phyloP scores from a whole-genome alignment of 1,140 invertebrate species.

The Drosophila lacteicornis region DNA sequence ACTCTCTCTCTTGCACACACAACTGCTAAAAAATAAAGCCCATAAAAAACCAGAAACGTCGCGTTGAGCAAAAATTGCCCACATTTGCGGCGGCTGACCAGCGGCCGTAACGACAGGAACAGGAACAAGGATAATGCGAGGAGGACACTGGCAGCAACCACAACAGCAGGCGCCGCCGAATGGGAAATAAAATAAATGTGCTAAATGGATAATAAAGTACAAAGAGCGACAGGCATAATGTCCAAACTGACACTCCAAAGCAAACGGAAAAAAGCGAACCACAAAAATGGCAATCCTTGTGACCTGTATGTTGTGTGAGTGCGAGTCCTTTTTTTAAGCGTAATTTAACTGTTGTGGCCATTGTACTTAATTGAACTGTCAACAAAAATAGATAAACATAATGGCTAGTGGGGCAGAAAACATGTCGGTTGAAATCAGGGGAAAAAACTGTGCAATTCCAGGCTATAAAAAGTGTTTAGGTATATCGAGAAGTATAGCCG shows the following conservation, averaged over 20 bases:
- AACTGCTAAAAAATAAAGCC: conserved; percentile 81
- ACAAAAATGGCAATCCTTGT: conserved; percentile 37
- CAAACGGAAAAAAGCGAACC: conserved; percentile 32
- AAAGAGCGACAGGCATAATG: conserved; percentile 78
- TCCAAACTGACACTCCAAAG: conserved; percentile 61
- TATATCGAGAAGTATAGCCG: neutral
- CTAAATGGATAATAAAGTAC: conserved; percentile 83
- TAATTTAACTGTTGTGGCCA: conserved; percentile 78
- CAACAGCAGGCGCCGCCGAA: conserved; percentile 37
- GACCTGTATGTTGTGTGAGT: conserved; percentile 1
- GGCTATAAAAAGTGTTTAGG: neutral
- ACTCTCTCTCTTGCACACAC: conserved; percentile 37
- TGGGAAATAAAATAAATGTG: conserved; percentile 80
- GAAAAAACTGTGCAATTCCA: conserved; percentile 13
- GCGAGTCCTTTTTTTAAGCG: conserved; percentile 69
- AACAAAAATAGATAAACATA: conserved; percentile 77
- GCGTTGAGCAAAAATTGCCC: conserved; percentile 60
- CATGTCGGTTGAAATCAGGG: conserved; percentile 9
- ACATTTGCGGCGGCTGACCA: conserved; percentile 67
- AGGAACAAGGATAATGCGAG: conserved; percentile 64
- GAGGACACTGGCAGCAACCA: conserved; percentile 40
- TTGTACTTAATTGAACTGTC: conserved; percentile 82
- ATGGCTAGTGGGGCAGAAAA: conserved; percentile 43
- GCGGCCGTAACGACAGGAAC: conserved; percentile 43
- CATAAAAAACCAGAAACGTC: conserved; percentile 59